Evolutionary conservation across 2,888 invertebrate species (phyloP), one percentile per base, ranked within the genome.

Genomic region (Metalampra italica): DNA sequence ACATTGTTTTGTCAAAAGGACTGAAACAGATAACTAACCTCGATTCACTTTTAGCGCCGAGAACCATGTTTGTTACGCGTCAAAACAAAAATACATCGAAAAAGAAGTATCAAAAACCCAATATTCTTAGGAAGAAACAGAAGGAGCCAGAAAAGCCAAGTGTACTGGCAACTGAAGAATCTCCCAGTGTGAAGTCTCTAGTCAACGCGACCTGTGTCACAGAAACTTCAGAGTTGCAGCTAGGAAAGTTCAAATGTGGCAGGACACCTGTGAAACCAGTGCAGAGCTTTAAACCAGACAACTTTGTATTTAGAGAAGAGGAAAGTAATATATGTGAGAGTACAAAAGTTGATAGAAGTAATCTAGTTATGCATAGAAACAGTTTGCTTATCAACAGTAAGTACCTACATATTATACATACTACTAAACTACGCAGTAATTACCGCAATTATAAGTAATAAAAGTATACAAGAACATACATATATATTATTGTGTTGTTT

Each of bases 81-180:
- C 77, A 82, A 51, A 77, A 64, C 54, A 72, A 69, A n/a, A 36
- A 22, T 58, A 57, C 64, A 43, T 55, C 54, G 40, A 84, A 76
- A 55, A 86, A 78, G 61, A 71, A 71, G 52, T 80, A 79, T 57
- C 81, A 83, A 56, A 88, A 86, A 57, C 88, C 88, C 47, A 89
- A 88, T 59, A 89, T 89, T 52, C 72, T 89, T 22, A 68, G 88
- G 50, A 79, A 68, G 55, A 84, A 77, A 52, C 45, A 74, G 9
- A 83, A 78, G 50, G 52, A 58, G 42, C 55, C 64, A 38, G 37
- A 53, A 50, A 65, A 54, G 53, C 49, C 57, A 42, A 61, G 55
- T 39, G 53, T 56, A 53, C 15, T 53, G 39, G 61, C 54, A 48
- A 15, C 43, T 41, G 54, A 51, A 57, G 71, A 72, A 64, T 65